phyloP scores from a whole-genome alignment of 2,113 vertebrate species.

The Lagopus muta region DNA sequence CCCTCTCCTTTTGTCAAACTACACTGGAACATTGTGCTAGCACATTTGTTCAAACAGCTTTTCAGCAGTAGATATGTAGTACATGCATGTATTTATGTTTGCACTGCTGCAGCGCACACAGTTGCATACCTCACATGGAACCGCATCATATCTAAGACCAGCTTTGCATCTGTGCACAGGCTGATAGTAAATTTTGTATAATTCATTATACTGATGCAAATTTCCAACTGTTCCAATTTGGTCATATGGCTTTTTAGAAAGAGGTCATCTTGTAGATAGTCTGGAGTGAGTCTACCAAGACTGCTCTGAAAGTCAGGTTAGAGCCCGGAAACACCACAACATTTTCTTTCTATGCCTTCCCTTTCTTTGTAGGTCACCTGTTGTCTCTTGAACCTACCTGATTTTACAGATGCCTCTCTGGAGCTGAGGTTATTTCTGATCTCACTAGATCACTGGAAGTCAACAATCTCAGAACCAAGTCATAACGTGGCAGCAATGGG shows the following conservation, averaged over 20 bases:
- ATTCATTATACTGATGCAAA: background rate
- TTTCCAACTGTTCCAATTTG: background rate
- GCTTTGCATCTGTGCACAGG: background rate
- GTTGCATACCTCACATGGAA: background rate
- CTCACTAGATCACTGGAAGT: background rate
- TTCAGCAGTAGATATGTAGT: background rate
- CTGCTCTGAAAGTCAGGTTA: background rate
- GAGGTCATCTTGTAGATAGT: background rate
- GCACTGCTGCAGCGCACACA: background rate
- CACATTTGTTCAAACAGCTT: background rate
- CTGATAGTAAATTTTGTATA: background rate
- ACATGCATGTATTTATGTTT: background rate
- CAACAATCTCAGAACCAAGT: background rate
- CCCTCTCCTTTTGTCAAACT: background rate
- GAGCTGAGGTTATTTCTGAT: background rate
- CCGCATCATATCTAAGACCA: background rate
- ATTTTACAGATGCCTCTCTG: background rate
- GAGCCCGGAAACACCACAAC: background rate
- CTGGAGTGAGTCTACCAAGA: background rate
- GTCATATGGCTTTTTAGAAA: slow-evolving; percentile 22
- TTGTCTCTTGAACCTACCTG: background rate
- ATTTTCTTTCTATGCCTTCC: background rate
- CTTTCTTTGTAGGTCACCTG: background rate
- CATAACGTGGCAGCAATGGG: background rate
- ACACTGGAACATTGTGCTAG: background rate